Base-by-base conservation (phyloP, 2,888 invertebrate genomes). In the Mesorhabditis spiculigera region DNA sequence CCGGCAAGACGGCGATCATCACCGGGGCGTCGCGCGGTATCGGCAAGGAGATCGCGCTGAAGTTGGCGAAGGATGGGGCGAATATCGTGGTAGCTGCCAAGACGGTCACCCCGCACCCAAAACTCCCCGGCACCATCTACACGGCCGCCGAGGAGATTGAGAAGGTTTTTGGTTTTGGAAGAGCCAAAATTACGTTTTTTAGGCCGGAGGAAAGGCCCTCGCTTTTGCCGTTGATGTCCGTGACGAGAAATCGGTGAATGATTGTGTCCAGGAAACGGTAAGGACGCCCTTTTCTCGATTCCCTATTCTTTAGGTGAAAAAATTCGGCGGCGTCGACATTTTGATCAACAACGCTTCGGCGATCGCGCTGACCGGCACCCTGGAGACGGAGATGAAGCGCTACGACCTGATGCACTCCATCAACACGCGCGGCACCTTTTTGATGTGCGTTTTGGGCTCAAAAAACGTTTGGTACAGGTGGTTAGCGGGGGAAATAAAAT, bases 401-500 rank as follows among this genome's bases (percentile, higher is more conserved):
- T 97, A 93, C 86, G 97, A 97, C 88, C 90, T 97, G 63, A 97
- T 97, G 96, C 93, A 95, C 86, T 90, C 90, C 72, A 91, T 97
- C 80, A 97, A 97, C 87, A 91, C 94, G 0, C 90, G 97, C 79
- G 97, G 96, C 78, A 97, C 96, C 3, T 97, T 93, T 87, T 89
- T 97, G 71, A 93, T 93, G 92, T 95, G 88, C 90, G 91, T 76
- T 41, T 58, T 13, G 10, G 13, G 58, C 8, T 68, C 8, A 8
- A 66, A 66, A 28, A 28, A 1, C 28, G 1, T 28, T 28, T 28
- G 28, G 28, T 3, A 13, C 8, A 43, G 16, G 43, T 13, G 43
- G 13, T 13, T 44, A 28, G 13, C n/a, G 8, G 13, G 45, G 2
- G 13, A 44, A 44, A 63, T n/a, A n/a, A n/a, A n/a, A n/a, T n/a